A percentile compares a stretch with the other conserved stretches of the same genome.
phyloP scores from a whole-genome alignment of 2,888 invertebrate species.

The Nomada goodeniana region DNA sequence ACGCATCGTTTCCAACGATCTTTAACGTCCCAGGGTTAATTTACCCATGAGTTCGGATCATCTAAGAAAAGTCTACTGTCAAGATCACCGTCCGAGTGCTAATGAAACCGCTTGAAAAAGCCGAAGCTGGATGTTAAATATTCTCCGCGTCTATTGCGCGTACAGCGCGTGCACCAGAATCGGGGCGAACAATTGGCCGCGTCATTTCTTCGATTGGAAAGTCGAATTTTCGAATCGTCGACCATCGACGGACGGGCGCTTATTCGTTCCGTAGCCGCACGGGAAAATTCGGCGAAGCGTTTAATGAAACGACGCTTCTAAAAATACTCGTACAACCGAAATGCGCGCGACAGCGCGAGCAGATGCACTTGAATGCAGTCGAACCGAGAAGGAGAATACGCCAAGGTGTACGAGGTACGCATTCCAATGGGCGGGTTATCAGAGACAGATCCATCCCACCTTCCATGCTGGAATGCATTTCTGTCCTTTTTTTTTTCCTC shows the following conservation, averaged over 20 bases:
- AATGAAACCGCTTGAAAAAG: no score
- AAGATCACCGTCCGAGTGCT: no score
- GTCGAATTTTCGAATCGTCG: not conserved
- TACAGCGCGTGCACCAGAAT: no score
- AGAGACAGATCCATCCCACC: constrained; percentile 83
- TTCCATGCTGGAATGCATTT: constrained; percentile 77
- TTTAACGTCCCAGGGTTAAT: no score
- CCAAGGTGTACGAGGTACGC: constrained; percentile 81
- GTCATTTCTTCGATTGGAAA: constrained; percentile 2
- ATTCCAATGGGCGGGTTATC: constrained; percentile 83
- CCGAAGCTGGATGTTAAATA: no score
- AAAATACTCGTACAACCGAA: constrained; percentile 61
- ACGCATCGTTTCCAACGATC: no score
- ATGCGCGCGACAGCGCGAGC: constrained; percentile 49
- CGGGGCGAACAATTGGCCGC: no score
- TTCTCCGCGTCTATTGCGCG: no score
- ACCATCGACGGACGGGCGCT: no score
- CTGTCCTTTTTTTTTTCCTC: constrained; percentile 56
- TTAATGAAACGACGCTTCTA: constrained; percentile 50
- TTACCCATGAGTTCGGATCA: no score
- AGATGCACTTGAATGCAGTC: constrained; percentile 67
- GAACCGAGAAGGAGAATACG: constrained; percentile 74
- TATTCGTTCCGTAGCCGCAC: no score
- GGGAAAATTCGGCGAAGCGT: not conserved
- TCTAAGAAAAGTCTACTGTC: no score